Evolutionary conservation across 1,140 invertebrate species (phyloP), one percentile per base, ranked within the genome.

Genomic region (Lepidurus couesii): DNA sequence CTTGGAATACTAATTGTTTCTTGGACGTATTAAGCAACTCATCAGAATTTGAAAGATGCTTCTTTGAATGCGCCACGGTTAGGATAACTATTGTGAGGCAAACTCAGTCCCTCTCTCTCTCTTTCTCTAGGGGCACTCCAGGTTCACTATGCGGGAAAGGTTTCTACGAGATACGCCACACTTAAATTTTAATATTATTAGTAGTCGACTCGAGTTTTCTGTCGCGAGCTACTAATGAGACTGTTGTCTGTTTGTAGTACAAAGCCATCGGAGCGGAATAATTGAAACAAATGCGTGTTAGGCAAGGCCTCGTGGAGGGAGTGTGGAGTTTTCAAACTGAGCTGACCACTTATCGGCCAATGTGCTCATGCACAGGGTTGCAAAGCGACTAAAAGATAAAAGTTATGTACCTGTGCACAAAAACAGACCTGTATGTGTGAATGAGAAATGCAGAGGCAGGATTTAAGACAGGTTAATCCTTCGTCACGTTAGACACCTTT

Each of bases 61-160:
- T 65, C 53, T n/a, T 21, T 65, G 53, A 65, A 65, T 65, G 53
- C 13, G 53, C 53, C 53, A 65, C 53, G 21, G 21, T n/a, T 65
- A 21, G 53, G 53, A 65, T 21, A 21, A 16, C 53, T n/a, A 65
- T 10, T 65, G 53, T 21, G 53, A 65, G 53, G 53, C 5, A 65
- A 65, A 7, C 16, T 65, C 47, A 21, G 7, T n/a, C 13, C 47
- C 47, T 13, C 47, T 65, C 21, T 65, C 21, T 34, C 26, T 34
- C 10, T 65, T 21, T 21, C n/a, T 47, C 45, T 16, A 21, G 13
- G 13, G 21, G 53, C 16, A n/a, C 53, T 21, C 6, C 21, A 13
- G 21, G 53, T 65, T 65, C 53, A 16, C 13, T 65, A 21, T 65
- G 53, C 34, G 34, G 3, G 21, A 16, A 65, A 21, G 53, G 53